Conservation (phyloP, 2,888 invertebrate species). For the Stratiomys singularior region DNA sequence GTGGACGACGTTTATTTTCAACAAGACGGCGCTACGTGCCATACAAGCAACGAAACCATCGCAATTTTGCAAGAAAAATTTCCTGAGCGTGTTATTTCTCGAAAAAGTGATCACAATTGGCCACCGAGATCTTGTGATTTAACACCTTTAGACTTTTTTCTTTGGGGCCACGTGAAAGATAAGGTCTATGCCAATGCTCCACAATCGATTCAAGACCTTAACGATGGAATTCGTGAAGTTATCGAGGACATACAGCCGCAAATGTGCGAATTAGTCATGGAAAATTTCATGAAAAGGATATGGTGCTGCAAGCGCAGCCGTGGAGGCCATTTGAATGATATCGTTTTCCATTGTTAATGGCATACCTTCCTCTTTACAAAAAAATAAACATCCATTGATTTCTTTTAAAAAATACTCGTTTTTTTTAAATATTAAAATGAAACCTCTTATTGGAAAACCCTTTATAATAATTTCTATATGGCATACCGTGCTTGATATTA, state of each 20-base stretch:
- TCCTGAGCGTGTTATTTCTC: slow-evolving; percentile 42
- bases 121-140: slow-evolving; percentile 34
- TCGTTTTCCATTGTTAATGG: background rate
- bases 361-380: background rate
- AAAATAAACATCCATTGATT: background rate
- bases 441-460: too few relatives aligned
- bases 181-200: slow-evolving; percentile 40
- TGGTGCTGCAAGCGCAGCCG: slow-evolving; percentile 44
- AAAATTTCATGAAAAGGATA: slow-evolving; percentile 50
- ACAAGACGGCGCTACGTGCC: slow-evolving; percentile 46
- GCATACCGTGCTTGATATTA: too few relatives aligned
- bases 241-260: slow-evolving; percentile 36
- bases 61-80: background rate
- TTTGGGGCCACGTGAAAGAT: slow-evolving; percentile 21
- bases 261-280: slow-evolving; percentile 47
- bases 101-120: slow-evolving; percentile 43
- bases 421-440: too few relatives aligned
- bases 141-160: slow-evolving; percentile 37
- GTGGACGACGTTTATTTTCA: slow-evolving; percentile 39
- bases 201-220: background rate
- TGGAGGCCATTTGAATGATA: background rate
- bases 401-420: background rate
- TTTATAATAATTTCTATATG: too few relatives aligned
- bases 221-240: background rate
- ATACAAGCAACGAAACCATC: slow-evolving; percentile 38